Evolutionary conservation across 2,888 invertebrate species (phyloP), one percentile per base, ranked within the genome.

Genomic region (Pachliopta kotzebuea): DNA sequence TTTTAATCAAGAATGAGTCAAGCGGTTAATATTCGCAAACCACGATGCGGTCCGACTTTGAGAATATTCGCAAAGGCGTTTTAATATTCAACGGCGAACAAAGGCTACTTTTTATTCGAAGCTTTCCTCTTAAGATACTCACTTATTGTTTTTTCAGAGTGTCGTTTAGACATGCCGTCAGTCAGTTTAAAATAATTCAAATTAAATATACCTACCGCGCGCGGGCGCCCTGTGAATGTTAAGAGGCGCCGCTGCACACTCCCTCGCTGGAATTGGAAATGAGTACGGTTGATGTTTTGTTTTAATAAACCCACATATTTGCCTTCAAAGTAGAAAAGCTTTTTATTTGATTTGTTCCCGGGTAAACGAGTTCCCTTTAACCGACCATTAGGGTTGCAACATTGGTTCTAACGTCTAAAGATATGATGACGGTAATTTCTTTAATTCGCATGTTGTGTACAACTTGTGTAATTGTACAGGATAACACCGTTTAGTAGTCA

Each of bases 181-280:
- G 85, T 86, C 82, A 83, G 83, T 81, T 81, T 73, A 77, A 83
- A 84, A 88, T 88, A 88, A 88, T 89, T 88, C 85, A 86, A 84
- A 88, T 89, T 88, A 88, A 87, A 85, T 81, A 85, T 84, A 88
- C 88, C 88, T 84, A 86, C 89, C 84, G 83, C 86, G 74, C 77
- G 83, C 77, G 72, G 74, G 73, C 77, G 74, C 79, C 76, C 75
- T 71, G 78, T 82, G 86, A 85, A 88, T 88, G 81, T 73, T 84
- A 86, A 88, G 80, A 75, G 79, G 75, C 73, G 78, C 79, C 80
- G 76, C 76, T 70, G 80, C 81, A 80, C 75, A 74, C 76, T 79
- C 79, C 76, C 77, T 76, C 76, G 67, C 76, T 78, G 74, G 88
- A 88, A 89, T 88, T 86, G 83, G 77, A 84, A 88, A 88, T 85